Percentiles rank a stretch among this genome's conserved stretches.
Conservation (phyloP, 2,888 invertebrate genomes). For the Troglohyphantes excavatus region DNA sequence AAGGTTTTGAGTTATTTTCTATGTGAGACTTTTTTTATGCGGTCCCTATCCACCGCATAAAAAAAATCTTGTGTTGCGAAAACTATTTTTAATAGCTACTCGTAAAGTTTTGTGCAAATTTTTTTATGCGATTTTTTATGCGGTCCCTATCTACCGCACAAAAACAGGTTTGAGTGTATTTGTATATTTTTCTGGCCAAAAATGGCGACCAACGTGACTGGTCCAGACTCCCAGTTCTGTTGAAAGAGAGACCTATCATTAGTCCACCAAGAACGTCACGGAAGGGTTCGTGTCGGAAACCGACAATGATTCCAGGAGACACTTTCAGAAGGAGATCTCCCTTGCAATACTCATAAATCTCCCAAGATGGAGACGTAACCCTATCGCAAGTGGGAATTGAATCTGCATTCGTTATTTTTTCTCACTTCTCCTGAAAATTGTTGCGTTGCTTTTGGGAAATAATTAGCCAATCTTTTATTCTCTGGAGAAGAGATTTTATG, state of each 20-base stretch:
- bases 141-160: no score
- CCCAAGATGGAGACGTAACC: slow-evolving; percentile 27
- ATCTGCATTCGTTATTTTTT: neutral
- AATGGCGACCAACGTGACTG: neutral
- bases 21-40: no score
- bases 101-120: no score
- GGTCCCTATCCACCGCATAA: no score
- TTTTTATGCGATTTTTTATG: no score
- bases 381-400: slow-evolving; percentile 37
- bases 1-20: no score
- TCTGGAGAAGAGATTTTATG: slow-evolving; percentile 24
- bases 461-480: slow-evolving; percentile 14
- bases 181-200: slow-evolving; percentile 4
- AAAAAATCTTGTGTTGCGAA: no score
- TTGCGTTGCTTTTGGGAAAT: slow-evolving; percentile 21
- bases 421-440: neutral
- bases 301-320: slow-evolving; percentile 11
- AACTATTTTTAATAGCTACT: no score
- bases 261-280: slow-evolving; percentile 17
- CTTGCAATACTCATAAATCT: slow-evolving; percentile 30
- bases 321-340: slow-evolving; percentile 16
- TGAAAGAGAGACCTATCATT: slow-evolving; percentile 31
- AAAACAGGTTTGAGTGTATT: no score
- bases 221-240: neutral
- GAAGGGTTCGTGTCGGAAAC: slow-evolving; percentile 42